Percentiles rank a stretch among this genome's conserved stretches.
Conservation (phyloP, 2,888 invertebrate species). For the Drosophila kambysellisi region DNA sequence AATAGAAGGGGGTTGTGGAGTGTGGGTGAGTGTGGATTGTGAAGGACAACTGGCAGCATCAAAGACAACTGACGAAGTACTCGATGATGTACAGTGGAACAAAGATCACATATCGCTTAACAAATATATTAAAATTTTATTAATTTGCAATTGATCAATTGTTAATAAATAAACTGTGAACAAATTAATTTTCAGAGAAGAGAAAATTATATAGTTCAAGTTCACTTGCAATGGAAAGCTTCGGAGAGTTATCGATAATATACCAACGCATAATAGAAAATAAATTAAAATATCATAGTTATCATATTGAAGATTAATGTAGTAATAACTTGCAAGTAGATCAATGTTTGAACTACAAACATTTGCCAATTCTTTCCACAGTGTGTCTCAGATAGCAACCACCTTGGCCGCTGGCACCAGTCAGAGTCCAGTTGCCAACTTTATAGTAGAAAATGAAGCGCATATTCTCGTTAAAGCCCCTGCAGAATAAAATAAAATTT, state of each 20-base stretch:
- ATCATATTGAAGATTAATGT: background rate
- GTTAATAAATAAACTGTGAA: background rate
- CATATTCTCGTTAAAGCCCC: slow-evolving; percentile 74
- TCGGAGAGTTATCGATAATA: background rate
- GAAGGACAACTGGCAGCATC: slow-evolving; percentile 44
- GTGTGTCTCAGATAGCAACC: slow-evolving; percentile 42
- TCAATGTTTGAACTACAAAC: slow-evolving; percentile 35
- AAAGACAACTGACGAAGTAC: slow-evolving; percentile 40
- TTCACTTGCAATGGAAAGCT: background rate
- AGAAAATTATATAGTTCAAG: background rate
- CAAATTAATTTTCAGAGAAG: background rate
- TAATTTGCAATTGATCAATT: background rate
- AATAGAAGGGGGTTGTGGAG: slow-evolving; percentile 8
- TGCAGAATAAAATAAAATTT: slow-evolving; percentile 53
- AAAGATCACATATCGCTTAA: background rate
- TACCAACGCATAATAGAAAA: background rate
- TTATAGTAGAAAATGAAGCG: slow-evolving; percentile 67
- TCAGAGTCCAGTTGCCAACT: slow-evolving; percentile 42
- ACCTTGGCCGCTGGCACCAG: slow-evolving; percentile 23
- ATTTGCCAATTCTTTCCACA: slow-evolving; percentile 42
- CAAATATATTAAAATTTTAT: background rate
- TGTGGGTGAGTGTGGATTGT: slow-evolving; percentile 12
- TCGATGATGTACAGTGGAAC: slow-evolving; percentile 40
- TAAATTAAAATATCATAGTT: background rate
- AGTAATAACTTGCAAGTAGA: slow-evolving; percentile 1